These are phyloP conservation scores for Yponomeuta evonymella DNA, from an alignment of 2,888 invertebrate species.

Conservation along the genomic window DNA sequence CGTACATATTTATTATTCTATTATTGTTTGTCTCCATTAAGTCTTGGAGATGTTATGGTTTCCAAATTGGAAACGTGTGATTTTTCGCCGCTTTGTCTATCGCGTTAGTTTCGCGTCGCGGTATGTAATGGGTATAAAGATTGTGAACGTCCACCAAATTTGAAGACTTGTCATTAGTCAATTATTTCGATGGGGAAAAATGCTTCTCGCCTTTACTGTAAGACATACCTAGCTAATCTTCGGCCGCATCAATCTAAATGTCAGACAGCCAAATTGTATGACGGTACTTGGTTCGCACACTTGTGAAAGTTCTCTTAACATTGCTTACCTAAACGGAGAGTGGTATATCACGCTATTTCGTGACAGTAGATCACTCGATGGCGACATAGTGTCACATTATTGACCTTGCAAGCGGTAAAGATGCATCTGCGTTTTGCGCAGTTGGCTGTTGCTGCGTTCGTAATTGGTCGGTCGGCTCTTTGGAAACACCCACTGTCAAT, in stretches of 20 bases:
- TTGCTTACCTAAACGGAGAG: constrained; percentile 9
- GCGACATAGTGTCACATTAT: constrained; percentile 31
- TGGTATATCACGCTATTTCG: constrained; percentile 17
- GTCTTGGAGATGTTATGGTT: constrained; percentile 5
- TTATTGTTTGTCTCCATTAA: constrained; percentile 6
- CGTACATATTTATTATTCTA: constrained; percentile 54
- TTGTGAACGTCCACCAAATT: neutral
- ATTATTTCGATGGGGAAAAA: constrained; percentile 4
- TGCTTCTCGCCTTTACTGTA: neutral
- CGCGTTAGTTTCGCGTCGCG: constrained; percentile 1
- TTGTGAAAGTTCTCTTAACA: constrained; percentile 11
- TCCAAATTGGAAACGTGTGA: constrained; percentile 12
- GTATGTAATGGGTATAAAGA: too few species aligned
- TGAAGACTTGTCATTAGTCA: neutral
- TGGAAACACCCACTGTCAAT: constrained; percentile 48
- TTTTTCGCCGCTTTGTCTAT: constrained; percentile 12
- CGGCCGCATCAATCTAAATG: constrained; percentile 11
- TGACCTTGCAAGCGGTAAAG: constrained; percentile 46
- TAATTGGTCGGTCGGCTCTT: constrained; percentile 43
- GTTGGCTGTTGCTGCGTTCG: constrained; percentile 37
- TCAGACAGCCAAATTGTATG: constrained; percentile 4
- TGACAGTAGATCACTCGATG: constrained; percentile 33
- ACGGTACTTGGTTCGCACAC: neutral
- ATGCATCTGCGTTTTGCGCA: constrained; percentile 34
- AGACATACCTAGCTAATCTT: neutral